phyloP scores from a whole-genome alignment of 2,113 vertebrate species.

The Ciconia maguari region DNA sequence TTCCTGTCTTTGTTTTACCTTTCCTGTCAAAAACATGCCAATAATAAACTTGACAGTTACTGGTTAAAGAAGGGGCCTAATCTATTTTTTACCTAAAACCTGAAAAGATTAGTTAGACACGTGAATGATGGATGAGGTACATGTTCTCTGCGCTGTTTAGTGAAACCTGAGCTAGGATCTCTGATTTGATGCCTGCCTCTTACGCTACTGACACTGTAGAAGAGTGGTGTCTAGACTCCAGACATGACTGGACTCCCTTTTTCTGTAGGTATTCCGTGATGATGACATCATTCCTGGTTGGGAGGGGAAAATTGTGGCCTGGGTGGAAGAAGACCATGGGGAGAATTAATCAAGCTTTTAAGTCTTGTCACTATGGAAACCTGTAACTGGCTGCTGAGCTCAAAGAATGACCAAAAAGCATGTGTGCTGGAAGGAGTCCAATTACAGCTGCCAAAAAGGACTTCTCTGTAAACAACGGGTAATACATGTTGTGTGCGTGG shows the following conservation, averaged over 20 bases:
- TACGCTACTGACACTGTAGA: background rate
- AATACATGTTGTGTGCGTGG: background rate
- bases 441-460: slow-evolving; percentile 59
- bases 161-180: background rate
- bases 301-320: slow-evolving; percentile 98
- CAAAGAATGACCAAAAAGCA: slow-evolving; percentile 55
- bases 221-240: background rate
- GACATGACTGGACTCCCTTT: background rate
- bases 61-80: background rate
- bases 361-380: background rate
- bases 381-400: slow-evolving; percentile 42
- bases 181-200: background rate
- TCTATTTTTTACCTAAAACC: background rate
- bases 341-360: slow-evolving; percentile 80
- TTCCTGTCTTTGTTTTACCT: background rate
- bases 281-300: slow-evolving; percentile 93
- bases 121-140: background rate
- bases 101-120: background rate
- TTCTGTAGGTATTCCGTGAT: slow-evolving; percentile 87
- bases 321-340: slow-evolving; percentile 92
- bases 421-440: slow-evolving; percentile 39
- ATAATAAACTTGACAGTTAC: background rate
- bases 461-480: background rate
- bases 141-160: background rate
- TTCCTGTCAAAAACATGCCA: background rate